Evolutionary conservation across 2,888 invertebrate genomes (phyloP), one percentile per base, ranked within the genome.

Genomic region (Nyleta sp.): DNA sequence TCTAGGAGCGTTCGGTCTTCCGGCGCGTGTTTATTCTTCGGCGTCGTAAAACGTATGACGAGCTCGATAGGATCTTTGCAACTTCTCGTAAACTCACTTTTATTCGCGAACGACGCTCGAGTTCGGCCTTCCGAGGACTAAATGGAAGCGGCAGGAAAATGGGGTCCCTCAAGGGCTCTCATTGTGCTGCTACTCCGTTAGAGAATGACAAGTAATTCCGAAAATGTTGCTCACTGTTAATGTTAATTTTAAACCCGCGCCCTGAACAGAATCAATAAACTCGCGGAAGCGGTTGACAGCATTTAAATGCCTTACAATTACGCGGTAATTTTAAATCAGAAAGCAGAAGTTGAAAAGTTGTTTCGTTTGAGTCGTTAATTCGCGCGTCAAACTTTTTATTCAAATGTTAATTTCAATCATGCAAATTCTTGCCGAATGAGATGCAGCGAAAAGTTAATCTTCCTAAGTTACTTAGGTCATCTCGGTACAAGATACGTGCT

Each of bases 51-150:
- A 59, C 57, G 73, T 52, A 73, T 73, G 73, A 65, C 60, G 74
- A 18, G 38, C 67, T 53, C 40, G 62, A 75, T 68, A 59, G 48
- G 74, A 68, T 68, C 74, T 62, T 75, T 31, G 67, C 20, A 40
- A 67, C 44, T 67, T 67, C 67, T 74, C 60, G 53, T 67, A 74
- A 74, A 74, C 67, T 67, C 60, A 67, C 52, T 75, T 75, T 68
- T 75, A 75, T 75, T 75, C 62, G 33, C 5, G 40, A 57, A 64
- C 57, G 31, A 31, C 20, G 22, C 55, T 40, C 50, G 28, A 42
- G 48, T 57, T 65, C 33, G 59, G 53, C 31, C 50, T 55, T 55
- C n/a, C 31, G 35, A 60, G 28, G 35, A 44, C 35, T 57, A 57
- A 64, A 57, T 48, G 42, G 57, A 40, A 65, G 48, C 22, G 11